Base-by-base conservation (phyloP, 2,113 vertebrate genomes). In the Oryzias javanicus region DNA sequence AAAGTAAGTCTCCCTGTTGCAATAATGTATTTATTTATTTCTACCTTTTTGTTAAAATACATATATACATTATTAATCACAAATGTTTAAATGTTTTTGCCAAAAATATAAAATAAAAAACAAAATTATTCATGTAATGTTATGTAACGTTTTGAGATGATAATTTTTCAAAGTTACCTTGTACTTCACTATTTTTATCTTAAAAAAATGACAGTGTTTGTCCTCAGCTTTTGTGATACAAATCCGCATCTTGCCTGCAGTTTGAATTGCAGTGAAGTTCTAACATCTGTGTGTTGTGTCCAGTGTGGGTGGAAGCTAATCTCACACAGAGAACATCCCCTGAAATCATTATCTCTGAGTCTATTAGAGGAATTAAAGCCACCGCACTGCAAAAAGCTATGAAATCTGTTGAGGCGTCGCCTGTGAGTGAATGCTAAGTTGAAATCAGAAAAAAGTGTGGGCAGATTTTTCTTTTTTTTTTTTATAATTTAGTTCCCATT, bases 391-490 rank as follows among this genome's bases (percentile, higher is more conserved):
- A 61, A 2, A 64, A 47, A 50, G 42, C 59, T 29, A 19, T 71
- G 66, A 70, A 60, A 68, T 49, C 53, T 48, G 41, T 68, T 65
- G 63, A 76, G 70, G 69, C 63, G 18, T 29, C 1, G 53, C 42
- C 74, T 78, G 79, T 44, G 50, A 19, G 14, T 6, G 74, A 76
- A 78, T 86, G 49, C 60, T 78, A 76, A 76, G 20, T 29, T 57
- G 64, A 70, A 57, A 72, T 78, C 46, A 55, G 42, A 52, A 40
- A 25, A 14, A 60, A 1, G 6, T 65, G 76, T 42, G 63, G 71
- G 0, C 13, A 29, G 15, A 41, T 45, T 59, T 60, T 67, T 61
- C 70, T 72, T 82, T 35, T 35, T 10, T n/a, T 10, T 10, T 8
- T 8, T 1, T 8, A 35, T 35, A 35, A 35, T 10, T 2, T 62